Evolutionary conservation across 2,797 vertebrate species (phyloP).

Genomic region (Spinus olivaceus): DNA sequence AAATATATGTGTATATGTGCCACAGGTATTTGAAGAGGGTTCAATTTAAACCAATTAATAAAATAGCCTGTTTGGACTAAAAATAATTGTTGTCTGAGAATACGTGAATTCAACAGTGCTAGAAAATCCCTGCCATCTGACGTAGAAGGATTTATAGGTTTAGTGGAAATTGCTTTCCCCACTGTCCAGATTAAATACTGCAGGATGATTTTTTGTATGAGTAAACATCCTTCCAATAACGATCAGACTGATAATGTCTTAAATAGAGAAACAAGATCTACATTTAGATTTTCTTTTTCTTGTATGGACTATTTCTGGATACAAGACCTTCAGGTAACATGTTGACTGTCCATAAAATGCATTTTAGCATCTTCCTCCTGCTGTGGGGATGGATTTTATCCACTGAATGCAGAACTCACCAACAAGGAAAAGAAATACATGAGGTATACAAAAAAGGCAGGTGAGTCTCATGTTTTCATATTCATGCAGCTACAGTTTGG

Average conservation of each 20-base stretch:
- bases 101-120: slow-evolving; percentile 66
- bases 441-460: slow-evolving; percentile 82
- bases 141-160: slow-evolving; percentile 87
- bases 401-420: slow-evolving; percentile 72
- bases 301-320: slow-evolving; percentile 64
- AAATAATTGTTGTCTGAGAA: slow-evolving; percentile 62
- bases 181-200: slow-evolving; percentile 83
- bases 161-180: slow-evolving; percentile 84
- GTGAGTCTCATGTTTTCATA: slow-evolving; percentile 69
- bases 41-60: slow-evolving; percentile 63
- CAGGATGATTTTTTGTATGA: slow-evolving; percentile 72
- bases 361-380: slow-evolving; percentile 79
- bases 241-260: slow-evolving; percentile 74
- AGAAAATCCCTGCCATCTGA: slow-evolving; percentile 87
- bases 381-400: slow-evolving; percentile 79
- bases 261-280: slow-evolving; percentile 62
- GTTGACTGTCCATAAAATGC: slow-evolving; percentile 78
- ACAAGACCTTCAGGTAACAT: slow-evolving; percentile 53
- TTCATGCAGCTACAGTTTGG: neutral
- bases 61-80: slow-evolving; percentile 47
- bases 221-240: slow-evolving; percentile 76
- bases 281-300: slow-evolving; percentile 51
- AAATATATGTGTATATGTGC: neutral
- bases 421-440: slow-evolving; percentile 68
- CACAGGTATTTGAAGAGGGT: neutral